A percentile compares a stretch with the other conserved stretches of the same genome.
These are phyloP conservation scores for Heliangelus exortis DNA, from an alignment of 2,797 vertebrate genomes.

Conservation along the genomic window DNA sequence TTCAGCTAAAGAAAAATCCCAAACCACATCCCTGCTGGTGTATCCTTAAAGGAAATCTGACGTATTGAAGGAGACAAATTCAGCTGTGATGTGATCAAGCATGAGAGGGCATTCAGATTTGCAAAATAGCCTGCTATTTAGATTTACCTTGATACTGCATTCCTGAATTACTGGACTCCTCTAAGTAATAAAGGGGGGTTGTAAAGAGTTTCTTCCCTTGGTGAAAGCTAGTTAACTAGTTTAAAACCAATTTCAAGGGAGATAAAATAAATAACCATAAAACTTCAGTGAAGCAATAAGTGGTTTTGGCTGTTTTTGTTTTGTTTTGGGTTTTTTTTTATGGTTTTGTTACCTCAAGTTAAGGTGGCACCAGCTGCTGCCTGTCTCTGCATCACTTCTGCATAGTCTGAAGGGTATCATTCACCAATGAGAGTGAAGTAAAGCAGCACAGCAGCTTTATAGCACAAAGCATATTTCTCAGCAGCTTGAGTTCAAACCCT, in stretches of 20 bases:
- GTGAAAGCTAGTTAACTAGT: neutral
- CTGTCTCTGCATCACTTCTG: slow-evolving; percentile 62
- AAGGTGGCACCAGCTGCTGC: slow-evolving; percentile 56
- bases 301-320: neutral
- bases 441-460: slow-evolving; percentile 34
- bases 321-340: neutral
- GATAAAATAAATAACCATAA: neutral
- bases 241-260: neutral
- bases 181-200: neutral
- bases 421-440: slow-evolving; percentile 57
- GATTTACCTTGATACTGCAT: neutral
- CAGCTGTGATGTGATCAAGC: neutral
- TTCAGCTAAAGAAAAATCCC: neutral
- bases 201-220: neutral
- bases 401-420: slow-evolving; percentile 39
- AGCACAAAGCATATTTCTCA: slow-evolving; percentile 53
- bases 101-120: neutral
- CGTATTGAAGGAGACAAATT: neutral
- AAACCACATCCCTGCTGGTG: neutral
- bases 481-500: slow-evolving; percentile 9
- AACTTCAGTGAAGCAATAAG: neutral
- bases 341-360: slow-evolving; percentile 41
- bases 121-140: neutral
- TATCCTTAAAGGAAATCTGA: neutral
- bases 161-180: neutral